Conservation (phyloP, 2,888 invertebrate genomes). For the Brenthis ino region DNA sequence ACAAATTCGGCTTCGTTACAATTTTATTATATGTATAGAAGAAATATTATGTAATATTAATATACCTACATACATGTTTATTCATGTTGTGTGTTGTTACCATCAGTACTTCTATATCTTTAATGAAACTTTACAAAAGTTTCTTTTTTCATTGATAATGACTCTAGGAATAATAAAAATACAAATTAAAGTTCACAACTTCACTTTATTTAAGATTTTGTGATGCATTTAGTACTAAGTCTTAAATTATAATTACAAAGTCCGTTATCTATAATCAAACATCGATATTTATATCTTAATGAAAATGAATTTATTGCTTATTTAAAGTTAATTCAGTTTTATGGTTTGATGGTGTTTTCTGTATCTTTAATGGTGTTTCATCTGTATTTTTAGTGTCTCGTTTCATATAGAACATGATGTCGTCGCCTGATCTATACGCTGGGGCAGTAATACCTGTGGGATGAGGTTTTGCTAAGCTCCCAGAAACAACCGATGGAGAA, state of each 20-base stretch:
- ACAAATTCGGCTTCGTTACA: too few species aligned
- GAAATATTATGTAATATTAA: too few species aligned
- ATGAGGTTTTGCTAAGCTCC: constrained; percentile 61
- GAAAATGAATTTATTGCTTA: constrained; percentile 19
- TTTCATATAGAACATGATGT: constrained; percentile 61
- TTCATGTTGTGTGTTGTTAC: too few species aligned
- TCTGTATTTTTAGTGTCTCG: constrained; percentile 56
- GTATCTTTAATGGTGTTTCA: constrained; percentile 39
- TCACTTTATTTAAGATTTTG: constrained; percentile 33
- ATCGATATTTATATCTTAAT: background rate
- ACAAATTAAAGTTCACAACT: constrained; percentile 16
- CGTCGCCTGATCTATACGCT: constrained; percentile 61
- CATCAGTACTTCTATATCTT: too few species aligned
- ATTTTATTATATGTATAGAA: too few species aligned
- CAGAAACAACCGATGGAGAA: constrained; percentile 67
- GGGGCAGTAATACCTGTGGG: constrained; percentile 50
- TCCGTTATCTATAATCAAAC: constrained; percentile 8
- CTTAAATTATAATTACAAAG: constrained; percentile 19
- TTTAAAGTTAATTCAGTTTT: constrained; percentile 34
- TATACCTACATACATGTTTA: too few species aligned
- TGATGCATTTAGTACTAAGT: constrained; percentile 34
- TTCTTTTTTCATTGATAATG: background rate
- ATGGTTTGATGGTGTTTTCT: constrained; percentile 36
- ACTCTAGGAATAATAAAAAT: constrained; percentile 1
- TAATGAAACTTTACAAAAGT: too few species aligned